Base-by-base conservation (phyloP, 1,140 invertebrate species). In the Drosophila kanapiae region DNA sequence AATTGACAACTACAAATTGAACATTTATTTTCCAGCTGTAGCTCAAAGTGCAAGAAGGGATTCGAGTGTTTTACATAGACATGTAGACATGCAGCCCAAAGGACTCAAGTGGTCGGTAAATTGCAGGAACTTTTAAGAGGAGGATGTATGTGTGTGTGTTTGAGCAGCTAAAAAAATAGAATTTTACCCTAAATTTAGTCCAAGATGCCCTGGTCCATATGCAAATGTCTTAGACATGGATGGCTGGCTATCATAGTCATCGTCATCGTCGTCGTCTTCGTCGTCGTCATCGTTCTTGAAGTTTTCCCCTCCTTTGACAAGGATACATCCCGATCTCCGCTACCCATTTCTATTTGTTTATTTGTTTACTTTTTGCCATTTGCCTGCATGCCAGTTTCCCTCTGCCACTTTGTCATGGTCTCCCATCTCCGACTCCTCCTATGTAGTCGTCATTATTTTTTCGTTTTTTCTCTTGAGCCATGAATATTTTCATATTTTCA, bases 401-500 rank as follows among this genome's bases (percentile, higher is more conserved):
- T 48, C 37, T 7, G 35, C 58, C 11, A 48, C 58, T 54, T 48
- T 38, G 29, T 60, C 51, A 49, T 42, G 54, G 37, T 49, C 23
- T 23, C 23, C 23, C 38, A 18, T 49, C 45, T 49, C 40, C 38
- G 29, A 16, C 10, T 42, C 45, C 65, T 23, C 23, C 23, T 23
- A 23, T 23, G 64, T 67, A 42, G 63, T 33, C 63, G 38, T 65
- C 58, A 78, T 78, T 78, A 78, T 58, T 78, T 78, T 27, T 45
- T 35, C 33, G 45, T 79, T 71, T 64, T 49, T 27, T n/a, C 16
- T 38, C 53, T 67, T 37, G 6, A 33, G 71, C 57, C 68, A 87
- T 87, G 83, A 83, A 87, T 86, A 84, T 88, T 88, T 87, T 80
- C 84, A 87, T 87, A 87, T 88, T 87, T 87, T 62, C 82, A 77